phyloP scores from a whole-genome alignment of 2,113 vertebrate genomes.

The Scomber scombrus region DNA sequence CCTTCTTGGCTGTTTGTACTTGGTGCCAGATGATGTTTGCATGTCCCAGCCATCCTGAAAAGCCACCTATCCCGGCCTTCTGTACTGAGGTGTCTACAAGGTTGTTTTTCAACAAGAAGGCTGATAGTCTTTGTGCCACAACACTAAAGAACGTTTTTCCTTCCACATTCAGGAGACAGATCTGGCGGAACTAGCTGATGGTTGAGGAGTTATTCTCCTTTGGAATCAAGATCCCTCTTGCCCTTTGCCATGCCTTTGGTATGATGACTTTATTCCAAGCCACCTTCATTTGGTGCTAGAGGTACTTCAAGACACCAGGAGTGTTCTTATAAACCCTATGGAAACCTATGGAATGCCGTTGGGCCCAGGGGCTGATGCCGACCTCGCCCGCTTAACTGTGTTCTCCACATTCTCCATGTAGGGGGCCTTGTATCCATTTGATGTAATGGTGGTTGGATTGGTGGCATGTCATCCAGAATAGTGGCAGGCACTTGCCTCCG shows the following conservation, averaged over 20 bases:
- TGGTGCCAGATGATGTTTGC: neutral
- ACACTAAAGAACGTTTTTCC: neutral
- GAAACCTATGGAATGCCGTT: neutral
- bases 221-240: neutral
- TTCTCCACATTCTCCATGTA: neutral
- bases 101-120: no score
- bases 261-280: neutral
- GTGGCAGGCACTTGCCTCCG: neutral
- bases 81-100: neutral
- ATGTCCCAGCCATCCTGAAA: conserved; percentile 17
- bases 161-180: neutral
- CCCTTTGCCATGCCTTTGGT: neutral
- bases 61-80: neutral
- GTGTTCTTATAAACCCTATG: neutral
- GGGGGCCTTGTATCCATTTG: no score
- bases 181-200: no score
- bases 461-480: neutral
- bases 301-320: neutral
- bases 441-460: neutral
- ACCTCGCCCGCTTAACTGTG: no score
- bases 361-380: no score
- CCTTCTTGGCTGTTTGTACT: no score
- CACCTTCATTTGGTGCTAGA: neutral
- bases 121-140: neutral
- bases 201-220: neutral